Conservation (phyloP, 1,140 invertebrate species). For the Pseudomyrmex sp. region DNA sequence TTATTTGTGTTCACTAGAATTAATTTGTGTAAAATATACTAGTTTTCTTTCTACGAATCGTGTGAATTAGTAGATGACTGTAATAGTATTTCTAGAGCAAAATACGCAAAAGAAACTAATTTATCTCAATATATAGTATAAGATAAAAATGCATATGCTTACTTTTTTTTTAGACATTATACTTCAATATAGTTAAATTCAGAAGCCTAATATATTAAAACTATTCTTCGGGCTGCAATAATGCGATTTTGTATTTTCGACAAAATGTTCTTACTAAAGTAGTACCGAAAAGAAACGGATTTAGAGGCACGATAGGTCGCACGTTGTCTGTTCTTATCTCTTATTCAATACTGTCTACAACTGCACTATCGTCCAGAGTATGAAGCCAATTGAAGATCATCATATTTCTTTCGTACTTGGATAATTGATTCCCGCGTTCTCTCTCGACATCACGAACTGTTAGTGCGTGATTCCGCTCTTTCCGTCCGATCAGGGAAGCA, state of each 20-base stretch:
- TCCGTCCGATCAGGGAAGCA: slow-evolving; percentile 71
- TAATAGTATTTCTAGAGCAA: neutral
- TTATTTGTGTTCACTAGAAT: no score
- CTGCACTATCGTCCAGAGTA: slow-evolving; percentile 90
- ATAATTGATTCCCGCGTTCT: slow-evolving; percentile 92
- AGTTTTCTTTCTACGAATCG: neutral
- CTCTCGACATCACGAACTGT: slow-evolving; percentile 92
- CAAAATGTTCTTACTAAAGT: slow-evolving; percentile 6
- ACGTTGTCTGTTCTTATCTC: neutral
- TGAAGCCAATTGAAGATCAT: slow-evolving; percentile 97
- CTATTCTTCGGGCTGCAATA: slow-evolving; percentile 26
- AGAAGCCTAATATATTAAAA: slow-evolving; percentile 21
- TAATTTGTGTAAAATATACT: neutral
- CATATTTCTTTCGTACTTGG: slow-evolving; percentile 95
- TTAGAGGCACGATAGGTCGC: slow-evolving; percentile 57
- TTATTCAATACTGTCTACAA: slow-evolving; percentile 85
- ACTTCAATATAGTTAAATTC: slow-evolving; percentile 3
- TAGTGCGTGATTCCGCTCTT: slow-evolving; percentile 86
- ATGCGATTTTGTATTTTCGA: slow-evolving; percentile 2
- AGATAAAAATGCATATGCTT: neutral
- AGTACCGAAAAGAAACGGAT: slow-evolving; percentile 22
- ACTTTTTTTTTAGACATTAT: slow-evolving; percentile 1
- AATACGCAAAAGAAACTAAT: slow-evolving; percentile 2
- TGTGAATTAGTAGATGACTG: neutral
- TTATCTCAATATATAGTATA: neutral